Percentiles rank a stretch among this genome's conserved stretches.
These are phyloP conservation scores for Colossoma macropomum DNA, from an alignment of 2,113 vertebrate species.

Conservation along the genomic window DNA sequence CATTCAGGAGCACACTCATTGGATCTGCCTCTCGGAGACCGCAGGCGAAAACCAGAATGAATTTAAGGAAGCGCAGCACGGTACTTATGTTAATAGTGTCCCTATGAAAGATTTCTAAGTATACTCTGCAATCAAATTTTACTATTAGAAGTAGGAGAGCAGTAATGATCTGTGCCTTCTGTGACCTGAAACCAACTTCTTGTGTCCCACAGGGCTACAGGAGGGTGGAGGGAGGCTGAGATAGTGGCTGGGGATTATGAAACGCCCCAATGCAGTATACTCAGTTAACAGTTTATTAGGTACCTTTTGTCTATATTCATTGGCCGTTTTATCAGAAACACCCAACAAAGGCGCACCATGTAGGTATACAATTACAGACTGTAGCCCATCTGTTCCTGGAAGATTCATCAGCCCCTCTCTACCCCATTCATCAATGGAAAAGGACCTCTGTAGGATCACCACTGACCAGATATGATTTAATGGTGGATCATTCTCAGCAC, in stretches of 20 bases:
- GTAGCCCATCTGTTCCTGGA: no score
- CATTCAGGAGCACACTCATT: constrained; percentile 2
- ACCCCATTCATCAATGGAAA: not conserved
- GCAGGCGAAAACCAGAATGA: constrained; percentile 31
- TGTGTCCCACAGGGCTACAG: not conserved
- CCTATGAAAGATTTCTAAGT: constrained; percentile 25
- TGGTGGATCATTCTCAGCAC: no score
- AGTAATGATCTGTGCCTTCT: constrained; percentile 23
- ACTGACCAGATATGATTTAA: not conserved
- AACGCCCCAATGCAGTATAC: not conserved
- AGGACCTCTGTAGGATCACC: not conserved
- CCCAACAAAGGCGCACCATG: no score
- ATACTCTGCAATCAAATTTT: not conserved
- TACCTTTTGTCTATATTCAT: not conserved
- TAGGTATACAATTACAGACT: no score
- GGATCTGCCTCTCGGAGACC: constrained; percentile 18
- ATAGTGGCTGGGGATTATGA: not conserved
- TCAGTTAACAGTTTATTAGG: not conserved
- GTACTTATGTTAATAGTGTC: constrained; percentile 38
- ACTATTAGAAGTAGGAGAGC: constrained; percentile 1
- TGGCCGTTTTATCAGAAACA: not conserved
- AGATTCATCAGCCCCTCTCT: not conserved
- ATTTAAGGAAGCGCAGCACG: constrained; percentile 11
- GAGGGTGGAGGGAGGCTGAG: not conserved
- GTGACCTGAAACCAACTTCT: constrained; percentile 1